Conservation (phyloP, 2,888 invertebrate species). For the Tenodera sinensis region DNA sequence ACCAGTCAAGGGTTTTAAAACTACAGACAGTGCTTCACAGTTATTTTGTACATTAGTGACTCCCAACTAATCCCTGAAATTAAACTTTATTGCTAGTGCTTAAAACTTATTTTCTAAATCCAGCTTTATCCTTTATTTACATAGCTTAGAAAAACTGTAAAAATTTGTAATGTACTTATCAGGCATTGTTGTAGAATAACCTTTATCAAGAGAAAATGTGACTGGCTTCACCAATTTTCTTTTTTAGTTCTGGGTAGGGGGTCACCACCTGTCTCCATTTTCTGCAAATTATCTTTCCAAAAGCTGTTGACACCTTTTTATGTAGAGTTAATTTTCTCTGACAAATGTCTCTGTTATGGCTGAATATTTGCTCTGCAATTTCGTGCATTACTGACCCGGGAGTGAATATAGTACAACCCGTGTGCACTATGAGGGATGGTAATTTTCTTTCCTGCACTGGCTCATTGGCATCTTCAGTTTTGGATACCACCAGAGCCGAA, state of each 20-base stretch:
- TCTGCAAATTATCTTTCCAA: constrained; percentile 51
- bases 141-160: neutral
- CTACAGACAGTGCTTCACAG: neutral
- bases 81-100: neutral
- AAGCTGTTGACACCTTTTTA: constrained; percentile 43
- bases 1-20: neutral
- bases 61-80: neutral
- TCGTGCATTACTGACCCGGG: neutral
- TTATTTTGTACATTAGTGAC: neutral
- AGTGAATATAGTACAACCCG: neutral
- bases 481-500: neutral
- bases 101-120: neutral
- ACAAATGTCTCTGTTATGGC: neutral
- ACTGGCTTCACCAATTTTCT: neutral
- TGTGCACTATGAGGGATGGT: neutral
- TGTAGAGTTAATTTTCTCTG: constrained; percentile 29
- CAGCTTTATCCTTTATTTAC: neutral
- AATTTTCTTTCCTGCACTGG: neutral
- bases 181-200: neutral
- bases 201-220: neutral
- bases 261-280: constrained; percentile 37
- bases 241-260: neutral
- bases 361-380: neutral
- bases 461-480: neutral
- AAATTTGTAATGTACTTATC: neutral